Base-by-base conservation (phyloP, 2,888 invertebrate species). In the Tuta absoluta region DNA sequence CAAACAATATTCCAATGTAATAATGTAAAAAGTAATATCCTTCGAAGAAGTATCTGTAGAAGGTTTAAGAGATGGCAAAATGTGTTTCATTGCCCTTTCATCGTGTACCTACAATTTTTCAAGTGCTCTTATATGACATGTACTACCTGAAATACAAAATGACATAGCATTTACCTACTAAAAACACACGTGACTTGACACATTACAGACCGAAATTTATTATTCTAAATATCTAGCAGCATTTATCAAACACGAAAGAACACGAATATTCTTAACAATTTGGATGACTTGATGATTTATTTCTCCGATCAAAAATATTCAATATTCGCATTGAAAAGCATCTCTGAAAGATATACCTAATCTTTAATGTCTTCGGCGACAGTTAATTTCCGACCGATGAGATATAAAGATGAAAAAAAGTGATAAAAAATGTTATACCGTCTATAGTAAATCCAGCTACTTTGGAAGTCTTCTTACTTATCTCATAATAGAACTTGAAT, bases 321-420 rank as follows among this genome's bases (percentile, higher is more conserved):
- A 17, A 56, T 56, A 56, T 33, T 56, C 28, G 17, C 1, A 33
- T n/a, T 28, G 33, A 33, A 33, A 8, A 56, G 24, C 17, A 17
- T 56, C 11, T 33, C 17, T 33, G 17, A 33, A 56, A 28, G n/a
- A 33, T 17, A 5, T 53, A 53, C 19, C 48, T 48, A 17, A 17
- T 56, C 51, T 56, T 33, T 17, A 33, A 56, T 60, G 8, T 61
- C 61, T 49, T 7, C 14, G n/a, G 17, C 61, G 61, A 61, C 61
- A 61, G 61, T 61, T 62, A 65, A 65, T 61, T 67, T 63, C 51
- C 28, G 37, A 24, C 21, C 41, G 57, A 12, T 61, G 38, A 56
- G 38, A 60, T 45, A 53, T 62, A 14, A 53, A 56, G 57, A n/a
- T 49, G 14, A 62, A 12, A 56, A 56, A 56, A 23, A 11, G 3